Evolutionary conservation across 2,113 vertebrate species (phyloP).

Genomic region (Xiphophorus couchianus): DNA sequence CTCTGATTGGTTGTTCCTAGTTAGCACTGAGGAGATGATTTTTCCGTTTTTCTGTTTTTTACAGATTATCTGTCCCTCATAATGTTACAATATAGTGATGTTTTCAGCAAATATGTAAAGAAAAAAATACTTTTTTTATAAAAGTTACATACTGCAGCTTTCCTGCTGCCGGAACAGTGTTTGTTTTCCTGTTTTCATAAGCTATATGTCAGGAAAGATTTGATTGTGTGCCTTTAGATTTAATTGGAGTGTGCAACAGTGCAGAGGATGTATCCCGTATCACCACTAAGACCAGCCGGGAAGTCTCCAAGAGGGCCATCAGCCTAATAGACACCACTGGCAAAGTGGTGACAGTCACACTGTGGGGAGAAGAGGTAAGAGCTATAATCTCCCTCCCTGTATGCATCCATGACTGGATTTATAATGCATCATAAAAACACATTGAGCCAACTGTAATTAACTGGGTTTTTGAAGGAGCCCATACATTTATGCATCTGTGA

Average conservation of each 20-base stretch:
- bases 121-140: no score
- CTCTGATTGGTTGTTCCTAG: no score
- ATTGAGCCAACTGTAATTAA: constrained; percentile 29
- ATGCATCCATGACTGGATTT: constrained; percentile 34
- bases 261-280: constrained; percentile 86
- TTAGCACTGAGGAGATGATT: no score
- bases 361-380: constrained; percentile 91
- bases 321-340: constrained; percentile 87
- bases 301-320: constrained; percentile 89
- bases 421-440: constrained; percentile 33
- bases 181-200: constrained; percentile 10
- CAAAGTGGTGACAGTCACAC: constrained; percentile 85
- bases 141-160: no score
- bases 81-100: no score
- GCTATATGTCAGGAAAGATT: background rate
- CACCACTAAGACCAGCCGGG: constrained; percentile 84
- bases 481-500: constrained; percentile 10
- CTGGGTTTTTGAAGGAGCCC: constrained; percentile 26
- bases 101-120: no score
- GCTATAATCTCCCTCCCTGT: constrained; percentile 23
- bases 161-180: background rate
- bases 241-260: constrained; percentile 92
- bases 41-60: no score
- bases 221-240: constrained; percentile 75
- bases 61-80: no score